Conservation (phyloP, 2,113 vertebrate genomes). For the Calidris pygmaea region DNA sequence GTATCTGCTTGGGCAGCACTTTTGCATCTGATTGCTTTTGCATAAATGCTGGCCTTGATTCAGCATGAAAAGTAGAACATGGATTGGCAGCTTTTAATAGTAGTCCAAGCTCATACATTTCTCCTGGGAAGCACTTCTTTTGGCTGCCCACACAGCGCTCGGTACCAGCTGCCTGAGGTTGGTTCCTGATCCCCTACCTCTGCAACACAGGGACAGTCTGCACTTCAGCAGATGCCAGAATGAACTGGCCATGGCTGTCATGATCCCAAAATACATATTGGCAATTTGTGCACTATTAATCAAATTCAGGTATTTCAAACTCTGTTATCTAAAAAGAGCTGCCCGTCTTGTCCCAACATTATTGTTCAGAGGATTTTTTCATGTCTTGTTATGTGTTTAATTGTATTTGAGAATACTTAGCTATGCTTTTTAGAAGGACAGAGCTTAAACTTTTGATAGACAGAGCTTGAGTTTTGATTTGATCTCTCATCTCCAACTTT, state of each 20-base stretch:
- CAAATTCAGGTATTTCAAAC: not conserved
- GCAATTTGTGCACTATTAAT: not conserved
- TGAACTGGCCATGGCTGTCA: not conserved
- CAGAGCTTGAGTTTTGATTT: not conserved
- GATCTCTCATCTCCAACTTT: not conserved
- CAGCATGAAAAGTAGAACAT: not conserved
- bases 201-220: not conserved
- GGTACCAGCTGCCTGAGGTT: not conserved
- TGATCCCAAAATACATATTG: accelerated
- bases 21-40: not conserved
- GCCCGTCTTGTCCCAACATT: not conserved
- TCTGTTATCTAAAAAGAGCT: not conserved
- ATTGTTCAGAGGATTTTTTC: not conserved
- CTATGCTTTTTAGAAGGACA: not conserved
- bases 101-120: not conserved
- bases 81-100: not conserved
- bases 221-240: not conserved
- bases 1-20: not conserved
- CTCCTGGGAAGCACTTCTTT: not conserved
- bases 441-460: not conserved
- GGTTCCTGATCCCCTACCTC: not conserved
- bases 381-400: not conserved
- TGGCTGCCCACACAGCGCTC: not conserved
- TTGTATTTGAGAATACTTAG: not conserved
- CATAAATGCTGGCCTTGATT: not conserved